Percentiles rank a stretch among this genome's conserved stretches.
Conservation (phyloP, 2,888 invertebrate genomes). For the Carpatolechia fugitivella region DNA sequence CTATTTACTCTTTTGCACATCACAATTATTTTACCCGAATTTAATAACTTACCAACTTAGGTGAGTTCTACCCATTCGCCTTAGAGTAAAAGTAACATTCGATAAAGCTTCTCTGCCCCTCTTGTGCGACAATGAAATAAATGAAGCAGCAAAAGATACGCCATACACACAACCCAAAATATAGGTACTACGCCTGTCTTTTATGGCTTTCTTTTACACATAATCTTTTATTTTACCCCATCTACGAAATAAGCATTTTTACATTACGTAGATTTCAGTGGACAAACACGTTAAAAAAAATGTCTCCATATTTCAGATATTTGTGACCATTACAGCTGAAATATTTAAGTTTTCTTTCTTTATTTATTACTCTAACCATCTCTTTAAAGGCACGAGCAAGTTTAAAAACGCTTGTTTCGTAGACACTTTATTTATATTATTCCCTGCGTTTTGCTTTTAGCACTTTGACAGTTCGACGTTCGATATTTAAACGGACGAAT, state of each 20-base stretch:
- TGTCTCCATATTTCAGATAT: too few species aligned
- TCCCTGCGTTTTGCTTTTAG: background rate
- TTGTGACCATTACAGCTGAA: too few species aligned
- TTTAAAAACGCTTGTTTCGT: background rate
- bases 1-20: too few species aligned
- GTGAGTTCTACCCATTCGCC: too few species aligned
- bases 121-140: slow-evolving; percentile 26
- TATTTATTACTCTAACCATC: too few species aligned
- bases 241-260: background rate
- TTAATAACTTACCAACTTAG: too few species aligned
- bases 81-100: background rate
- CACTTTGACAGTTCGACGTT: background rate
- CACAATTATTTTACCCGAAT: too few species aligned
- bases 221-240: background rate
- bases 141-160: slow-evolving; percentile 74
- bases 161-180: slow-evolving; percentile 37
- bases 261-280: too few species aligned
- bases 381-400: too few species aligned
- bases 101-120: background rate
- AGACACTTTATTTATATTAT: background rate
- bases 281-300: too few species aligned
- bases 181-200: slow-evolving; percentile 7
- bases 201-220: slow-evolving; percentile 12
- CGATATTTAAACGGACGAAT: slow-evolving; percentile 7
- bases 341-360: too few species aligned